These are phyloP conservation scores for Rostratula benghalensis DNA, from an alignment of 2,113 vertebrate species.

Conservation along the genomic window DNA sequence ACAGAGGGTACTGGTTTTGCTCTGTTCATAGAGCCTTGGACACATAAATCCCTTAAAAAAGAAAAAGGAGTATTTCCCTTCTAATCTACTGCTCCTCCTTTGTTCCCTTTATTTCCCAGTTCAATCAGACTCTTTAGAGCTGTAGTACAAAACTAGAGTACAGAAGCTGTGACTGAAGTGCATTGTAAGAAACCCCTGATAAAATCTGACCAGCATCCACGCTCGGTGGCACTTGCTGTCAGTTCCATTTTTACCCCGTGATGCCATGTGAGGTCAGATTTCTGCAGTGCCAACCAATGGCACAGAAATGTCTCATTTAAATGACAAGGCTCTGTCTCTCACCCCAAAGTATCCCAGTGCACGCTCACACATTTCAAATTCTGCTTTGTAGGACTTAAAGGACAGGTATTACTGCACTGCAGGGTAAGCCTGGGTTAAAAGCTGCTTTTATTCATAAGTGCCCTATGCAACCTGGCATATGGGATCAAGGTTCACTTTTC, in stretches of 20 bases:
- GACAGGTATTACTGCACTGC: not conserved
- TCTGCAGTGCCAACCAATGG: not conserved
- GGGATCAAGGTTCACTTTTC: not conserved
- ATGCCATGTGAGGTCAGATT: not conserved
- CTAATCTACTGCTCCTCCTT: not conserved
- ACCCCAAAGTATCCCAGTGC: not conserved
- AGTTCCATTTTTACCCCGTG: not conserved
- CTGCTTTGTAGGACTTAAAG: not conserved
- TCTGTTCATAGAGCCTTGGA: rapidly evolving
- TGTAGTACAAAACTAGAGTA: not conserved
- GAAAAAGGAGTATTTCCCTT: not conserved
- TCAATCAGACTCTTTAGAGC: not conserved
- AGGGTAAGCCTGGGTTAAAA: not conserved
- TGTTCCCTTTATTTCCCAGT: not conserved
- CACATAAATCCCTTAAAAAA: not conserved
- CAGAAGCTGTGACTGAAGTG: not conserved
- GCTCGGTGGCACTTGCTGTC: not conserved
- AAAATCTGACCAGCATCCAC: not conserved
- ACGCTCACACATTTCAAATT: not conserved
- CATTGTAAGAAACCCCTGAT: not conserved
- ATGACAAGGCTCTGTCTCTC: not conserved
- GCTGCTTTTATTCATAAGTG: not conserved
- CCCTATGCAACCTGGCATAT: not conserved
- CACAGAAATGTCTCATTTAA: not conserved
- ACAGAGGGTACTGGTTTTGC: not conserved